Percentiles rank a stretch among this genome's conserved stretches.
Conservation (phyloP, 35 echinoderm and acorn worm genomes). For the Eucidaris tribuloides region DNA sequence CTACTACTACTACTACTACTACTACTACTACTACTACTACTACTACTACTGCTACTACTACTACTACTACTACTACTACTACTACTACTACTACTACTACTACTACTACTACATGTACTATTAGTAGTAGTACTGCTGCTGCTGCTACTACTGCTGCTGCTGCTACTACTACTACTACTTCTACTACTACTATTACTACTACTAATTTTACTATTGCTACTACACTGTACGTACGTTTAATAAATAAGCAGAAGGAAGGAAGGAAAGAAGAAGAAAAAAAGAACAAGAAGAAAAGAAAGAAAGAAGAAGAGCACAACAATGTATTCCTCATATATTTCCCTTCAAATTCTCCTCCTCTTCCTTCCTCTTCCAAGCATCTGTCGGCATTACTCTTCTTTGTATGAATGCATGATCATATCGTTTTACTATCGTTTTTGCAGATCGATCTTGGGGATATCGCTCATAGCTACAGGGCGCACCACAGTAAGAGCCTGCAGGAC, state of each 20-base stretch:
- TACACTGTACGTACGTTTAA: not conserved
- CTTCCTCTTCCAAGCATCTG: not conserved
- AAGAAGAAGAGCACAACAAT: not conserved
- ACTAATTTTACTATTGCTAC: not conserved
- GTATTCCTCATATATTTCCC: not conserved
- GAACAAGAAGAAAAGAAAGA: not conserved
- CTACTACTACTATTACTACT: no score
- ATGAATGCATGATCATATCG: not conserved
- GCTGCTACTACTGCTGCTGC: no score
- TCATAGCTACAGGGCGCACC: not conserved
- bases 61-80: no score
- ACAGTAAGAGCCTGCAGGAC: slow-evolving; percentile 22
- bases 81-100: no score
- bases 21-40: no score
- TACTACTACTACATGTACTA: no score
- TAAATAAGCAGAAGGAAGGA: not conserved
- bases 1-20: no score
- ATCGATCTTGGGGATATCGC: slow-evolving; percentile 27
- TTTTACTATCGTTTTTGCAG: not conserved
- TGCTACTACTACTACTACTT: no score
- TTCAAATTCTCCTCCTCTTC: not conserved
- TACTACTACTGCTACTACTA: no score
- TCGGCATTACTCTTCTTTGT: not conserved
- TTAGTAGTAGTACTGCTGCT: no score
- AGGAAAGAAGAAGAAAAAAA: not conserved